phyloP scores from a whole-genome alignment of 2,113 vertebrate species.

The Emydura subglobosa region DNA sequence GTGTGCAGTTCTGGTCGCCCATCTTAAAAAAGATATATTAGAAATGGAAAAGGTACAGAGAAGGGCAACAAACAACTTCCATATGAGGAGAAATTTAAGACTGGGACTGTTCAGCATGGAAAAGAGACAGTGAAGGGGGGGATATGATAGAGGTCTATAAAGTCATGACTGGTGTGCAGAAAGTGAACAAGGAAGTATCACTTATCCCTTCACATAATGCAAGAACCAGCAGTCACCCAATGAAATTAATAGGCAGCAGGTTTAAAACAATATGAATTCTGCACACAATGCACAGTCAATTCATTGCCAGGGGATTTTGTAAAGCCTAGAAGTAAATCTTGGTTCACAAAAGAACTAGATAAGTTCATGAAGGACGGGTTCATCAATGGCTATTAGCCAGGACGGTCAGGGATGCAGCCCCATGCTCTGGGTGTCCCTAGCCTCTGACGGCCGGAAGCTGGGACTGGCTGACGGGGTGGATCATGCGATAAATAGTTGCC shows the following conservation, averaged over 20 bases:
- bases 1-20: too few species aligned
- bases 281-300: background rate
- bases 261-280: background rate
- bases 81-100: background rate
- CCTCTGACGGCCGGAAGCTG: background rate
- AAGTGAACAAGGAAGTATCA: background rate
- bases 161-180: background rate
- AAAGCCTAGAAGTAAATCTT: background rate
- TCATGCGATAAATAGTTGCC: too few species aligned
- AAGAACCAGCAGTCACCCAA: background rate
- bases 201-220: background rate
- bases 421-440: background rate
- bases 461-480: background rate
- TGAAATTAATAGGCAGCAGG: background rate
- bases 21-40: too few species aligned
- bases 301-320: background rate
- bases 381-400: background rate
- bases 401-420: too few species aligned
- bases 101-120: background rate
- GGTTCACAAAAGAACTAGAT: background rate
- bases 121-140: background rate
- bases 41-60: too few species aligned
- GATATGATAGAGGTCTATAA: background rate
- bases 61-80: background rate
- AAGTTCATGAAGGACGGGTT: background rate